phyloP scores from a whole-genome alignment of 2,888 invertebrate species.

The Cecidostiba fungosa region DNA sequence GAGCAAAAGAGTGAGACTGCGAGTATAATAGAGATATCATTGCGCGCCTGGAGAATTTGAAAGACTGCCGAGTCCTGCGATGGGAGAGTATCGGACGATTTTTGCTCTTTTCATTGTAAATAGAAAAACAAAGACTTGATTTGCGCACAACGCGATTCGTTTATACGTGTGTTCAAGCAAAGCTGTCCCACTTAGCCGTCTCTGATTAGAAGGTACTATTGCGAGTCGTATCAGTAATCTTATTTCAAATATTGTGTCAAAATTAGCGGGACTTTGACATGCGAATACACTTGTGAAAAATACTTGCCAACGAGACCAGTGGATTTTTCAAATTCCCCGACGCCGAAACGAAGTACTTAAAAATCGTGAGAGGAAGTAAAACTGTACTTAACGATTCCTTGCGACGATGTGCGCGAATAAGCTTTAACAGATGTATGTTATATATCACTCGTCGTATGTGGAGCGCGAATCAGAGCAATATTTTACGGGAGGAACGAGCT shows the following conservation, averaged over 20 bases:
- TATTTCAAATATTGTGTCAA: not conserved
- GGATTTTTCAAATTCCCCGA: not conserved
- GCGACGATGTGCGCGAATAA: conserved; percentile 16
- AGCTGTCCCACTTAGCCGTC: not conserved
- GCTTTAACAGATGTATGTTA: conserved; percentile 51
- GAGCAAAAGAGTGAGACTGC: conserved; percentile 33
- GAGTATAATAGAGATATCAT: conserved; percentile 18
- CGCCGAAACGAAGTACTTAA: conserved; percentile 10
- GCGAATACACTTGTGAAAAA: not conserved
- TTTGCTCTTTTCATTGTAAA: not conserved
- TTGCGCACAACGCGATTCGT: not conserved
- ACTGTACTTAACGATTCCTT: not conserved
- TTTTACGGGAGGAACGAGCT: conserved; percentile 15
- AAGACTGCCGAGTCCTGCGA: conserved; percentile 5
- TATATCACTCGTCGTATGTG: conserved; percentile 13
- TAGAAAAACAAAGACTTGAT: not conserved
- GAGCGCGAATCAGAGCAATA: conserved; percentile 44
- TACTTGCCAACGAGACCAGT: conserved; percentile 22
- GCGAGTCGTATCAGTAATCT: not conserved
- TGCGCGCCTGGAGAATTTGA: conserved; percentile 28
- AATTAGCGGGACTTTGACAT: not conserved
- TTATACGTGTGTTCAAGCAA: not conserved
- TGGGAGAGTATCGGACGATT: not conserved
- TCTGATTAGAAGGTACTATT: not conserved
- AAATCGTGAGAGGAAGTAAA: not conserved